phyloP scores from a whole-genome alignment of 2,888 invertebrate genomes.

The Marasmarcha lunaedactyla region DNA sequence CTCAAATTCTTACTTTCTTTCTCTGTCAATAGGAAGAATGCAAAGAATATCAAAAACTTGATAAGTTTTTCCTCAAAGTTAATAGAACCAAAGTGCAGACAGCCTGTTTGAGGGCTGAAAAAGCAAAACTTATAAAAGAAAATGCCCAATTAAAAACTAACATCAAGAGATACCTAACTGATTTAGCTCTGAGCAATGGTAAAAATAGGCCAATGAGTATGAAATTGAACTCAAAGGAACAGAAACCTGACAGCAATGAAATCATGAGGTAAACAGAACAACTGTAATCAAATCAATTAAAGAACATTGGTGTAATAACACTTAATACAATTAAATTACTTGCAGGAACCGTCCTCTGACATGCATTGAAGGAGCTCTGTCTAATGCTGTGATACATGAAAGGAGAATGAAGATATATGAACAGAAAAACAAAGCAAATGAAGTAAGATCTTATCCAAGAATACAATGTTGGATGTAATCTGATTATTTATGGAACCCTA shows the following conservation, averaged over 20 bases:
- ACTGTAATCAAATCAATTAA: conserved; percentile 4
- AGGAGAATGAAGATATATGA: conserved; percentile 40
- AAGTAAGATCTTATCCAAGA: conserved; percentile 38
- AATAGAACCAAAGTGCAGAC: conserved; percentile 54
- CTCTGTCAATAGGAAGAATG: conserved; percentile 57
- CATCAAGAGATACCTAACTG: conserved; percentile 72
- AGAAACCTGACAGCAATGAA: conserved; percentile 22
- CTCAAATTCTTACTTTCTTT: no score
- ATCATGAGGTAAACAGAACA: conserved; percentile 8
- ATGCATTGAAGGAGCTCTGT: conserved; percentile 70
- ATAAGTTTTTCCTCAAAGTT: conserved; percentile 75
- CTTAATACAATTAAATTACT: conserved; percentile 7
- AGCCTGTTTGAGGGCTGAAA: conserved; percentile 47
- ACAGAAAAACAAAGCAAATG: conserved; percentile 31
- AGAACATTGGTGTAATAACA: no score
- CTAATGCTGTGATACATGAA: conserved; percentile 67
- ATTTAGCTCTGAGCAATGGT: conserved; percentile 59
- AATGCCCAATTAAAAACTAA: conserved; percentile 74
- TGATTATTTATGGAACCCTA: no score
- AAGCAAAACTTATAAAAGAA: conserved; percentile 61
- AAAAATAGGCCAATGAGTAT: conserved; percentile 43
- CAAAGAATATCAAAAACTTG: conserved; percentile 71
- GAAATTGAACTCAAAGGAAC: conserved; percentile 26
- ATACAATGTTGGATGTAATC: conserved; percentile 45
- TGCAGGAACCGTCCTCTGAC: conserved; percentile 49